Evolutionary conservation across 2,113 vertebrate species (phyloP).

Genomic region (Nibea albiflora): DNA sequence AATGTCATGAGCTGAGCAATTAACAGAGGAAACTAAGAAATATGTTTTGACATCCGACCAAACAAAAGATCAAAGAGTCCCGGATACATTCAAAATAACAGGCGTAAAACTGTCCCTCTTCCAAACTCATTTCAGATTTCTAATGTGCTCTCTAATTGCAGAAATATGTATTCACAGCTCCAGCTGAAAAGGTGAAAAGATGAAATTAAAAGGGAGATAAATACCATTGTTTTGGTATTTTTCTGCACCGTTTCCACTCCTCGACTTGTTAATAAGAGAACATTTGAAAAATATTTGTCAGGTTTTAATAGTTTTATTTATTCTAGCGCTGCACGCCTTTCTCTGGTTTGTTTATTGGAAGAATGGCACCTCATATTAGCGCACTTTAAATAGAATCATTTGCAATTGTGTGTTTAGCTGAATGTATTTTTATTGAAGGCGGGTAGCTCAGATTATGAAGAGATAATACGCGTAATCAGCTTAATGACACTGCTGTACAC

Average conservation of each 20-base stretch:
- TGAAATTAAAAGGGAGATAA: slow-evolving; percentile 39
- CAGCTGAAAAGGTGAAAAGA: slow-evolving; percentile 46
- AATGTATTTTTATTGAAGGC: neutral
- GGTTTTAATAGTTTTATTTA: slow-evolving; percentile 38
- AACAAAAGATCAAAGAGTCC: slow-evolving; percentile 65
- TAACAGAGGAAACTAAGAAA: slow-evolving; percentile 48
- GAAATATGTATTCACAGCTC: slow-evolving; percentile 4
- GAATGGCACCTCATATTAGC: neutral
- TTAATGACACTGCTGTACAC: neutral
- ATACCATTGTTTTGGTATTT: slow-evolving; percentile 39
- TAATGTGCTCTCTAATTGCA: slow-evolving; percentile 52
- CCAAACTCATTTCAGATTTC: slow-evolving; percentile 42
- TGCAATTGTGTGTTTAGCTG: slow-evolving; percentile 9
- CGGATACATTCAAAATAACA: slow-evolving; percentile 39
- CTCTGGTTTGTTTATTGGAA: neutral
- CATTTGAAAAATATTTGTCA: neutral
- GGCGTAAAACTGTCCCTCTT: slow-evolving; percentile 31
- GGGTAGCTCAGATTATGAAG: neutral
- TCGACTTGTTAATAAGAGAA: neutral
- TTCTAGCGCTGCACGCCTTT: slow-evolving; percentile 9
- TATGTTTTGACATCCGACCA: slow-evolving; percentile 65
- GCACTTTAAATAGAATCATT: neutral
- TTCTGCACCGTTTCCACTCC: neutral
- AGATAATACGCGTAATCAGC: neutral
- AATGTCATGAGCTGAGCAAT: slow-evolving; percentile 49